A percentile compares a stretch with the other conserved stretches of the same genome.
Evolutionary conservation across 92 coral and sea anemone species (phyloP).

Genomic region (Hydrozoanthus gracilis): DNA sequence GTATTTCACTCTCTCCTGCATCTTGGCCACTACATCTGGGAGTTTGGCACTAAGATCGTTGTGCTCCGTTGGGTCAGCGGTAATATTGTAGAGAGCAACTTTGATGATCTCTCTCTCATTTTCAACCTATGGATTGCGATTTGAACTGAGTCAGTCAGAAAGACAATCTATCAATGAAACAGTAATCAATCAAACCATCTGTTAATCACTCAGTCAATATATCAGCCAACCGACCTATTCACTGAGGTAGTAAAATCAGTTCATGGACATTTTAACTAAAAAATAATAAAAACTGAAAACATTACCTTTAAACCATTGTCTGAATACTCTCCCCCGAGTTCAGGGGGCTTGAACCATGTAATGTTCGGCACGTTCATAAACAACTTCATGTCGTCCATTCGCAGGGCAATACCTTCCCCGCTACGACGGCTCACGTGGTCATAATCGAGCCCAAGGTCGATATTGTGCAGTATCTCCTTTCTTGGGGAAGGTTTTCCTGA

Average conservation of each 20-base stretch:
- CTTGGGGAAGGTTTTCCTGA: not conserved
- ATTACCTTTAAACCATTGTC: not conserved
- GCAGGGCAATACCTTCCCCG: slow-evolving; percentile 1
- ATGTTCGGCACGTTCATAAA: not conserved
- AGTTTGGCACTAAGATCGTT: slow-evolving; percentile 9
- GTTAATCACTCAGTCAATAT: not conserved
- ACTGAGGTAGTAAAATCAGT: not conserved
- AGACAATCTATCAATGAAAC: not conserved
- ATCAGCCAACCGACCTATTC: not conserved
- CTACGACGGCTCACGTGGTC: not conserved
- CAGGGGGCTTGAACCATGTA: slow-evolving; percentile 4
- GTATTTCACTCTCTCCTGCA: not conserved
- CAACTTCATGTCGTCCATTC: not conserved
- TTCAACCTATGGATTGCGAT: not conserved
- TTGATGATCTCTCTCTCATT: not conserved
- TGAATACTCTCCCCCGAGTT: not conserved
- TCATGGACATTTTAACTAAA: not conserved
- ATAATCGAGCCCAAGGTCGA: not conserved
- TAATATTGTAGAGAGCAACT: slow-evolving; percentile 4
- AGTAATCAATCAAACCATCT: not conserved
- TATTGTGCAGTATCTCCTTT: not conserved
- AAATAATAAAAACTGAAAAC: not conserved
- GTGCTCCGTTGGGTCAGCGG: slow-evolving; percentile 12
- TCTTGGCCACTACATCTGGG: not conserved
- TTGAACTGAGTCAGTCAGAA: not conserved